Conservation (phyloP, 35 echinoderm and acorn worm species). For the Strongylocentrotus purpuratus region DNA sequence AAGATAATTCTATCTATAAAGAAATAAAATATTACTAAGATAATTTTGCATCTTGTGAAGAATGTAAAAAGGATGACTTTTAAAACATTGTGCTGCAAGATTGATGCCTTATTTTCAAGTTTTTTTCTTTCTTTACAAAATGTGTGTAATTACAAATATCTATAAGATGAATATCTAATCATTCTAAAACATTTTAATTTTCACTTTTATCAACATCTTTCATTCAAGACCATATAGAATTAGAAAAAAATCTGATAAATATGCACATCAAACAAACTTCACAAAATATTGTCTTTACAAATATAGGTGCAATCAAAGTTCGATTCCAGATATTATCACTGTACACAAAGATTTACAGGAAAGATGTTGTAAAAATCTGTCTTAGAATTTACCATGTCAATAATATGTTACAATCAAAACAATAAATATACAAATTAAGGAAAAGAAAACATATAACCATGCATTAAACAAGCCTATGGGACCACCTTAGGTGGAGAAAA, state of each 20-base stretch:
- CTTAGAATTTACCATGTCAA: constrained; percentile 38
- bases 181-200: background rate
- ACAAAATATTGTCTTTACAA: constrained; percentile 51
- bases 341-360: constrained; percentile 42
- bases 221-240: constrained; percentile 20
- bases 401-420: constrained; percentile 39
- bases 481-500: background rate
- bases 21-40: background rate
- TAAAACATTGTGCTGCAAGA: background rate
- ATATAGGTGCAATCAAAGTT: constrained; percentile 31
- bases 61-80: background rate
- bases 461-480: background rate
- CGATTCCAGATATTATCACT: background rate
- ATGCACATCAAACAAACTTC: constrained; percentile 53
- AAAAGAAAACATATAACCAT: background rate
- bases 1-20: background rate
- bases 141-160: background rate
- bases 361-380: constrained; percentile 24
- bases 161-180: background rate
- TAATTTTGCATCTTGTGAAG: background rate
- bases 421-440: constrained; percentile 33
- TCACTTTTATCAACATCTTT: constrained; percentile 13
- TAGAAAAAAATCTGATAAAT: constrained; percentile 54
- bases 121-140: background rate
- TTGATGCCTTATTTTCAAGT: background rate